Evolutionary conservation across 2,113 vertebrate species (phyloP).

Genomic region (Myocastor coypus): DNA sequence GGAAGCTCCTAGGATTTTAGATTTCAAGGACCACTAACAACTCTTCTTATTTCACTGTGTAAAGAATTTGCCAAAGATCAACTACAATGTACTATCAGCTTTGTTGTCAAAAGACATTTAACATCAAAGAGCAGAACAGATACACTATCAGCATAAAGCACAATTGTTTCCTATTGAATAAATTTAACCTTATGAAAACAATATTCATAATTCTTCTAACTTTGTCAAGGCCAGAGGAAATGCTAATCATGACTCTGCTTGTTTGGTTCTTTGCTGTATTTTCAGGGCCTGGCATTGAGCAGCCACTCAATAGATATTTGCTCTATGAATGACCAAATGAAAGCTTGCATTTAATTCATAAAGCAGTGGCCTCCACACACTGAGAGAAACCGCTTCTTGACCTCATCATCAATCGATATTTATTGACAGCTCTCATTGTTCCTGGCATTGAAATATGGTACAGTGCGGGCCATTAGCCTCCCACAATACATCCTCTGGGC

Average conservation of each 20-base stretch:
- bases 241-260: background rate
- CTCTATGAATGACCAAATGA: conserved; percentile 35
- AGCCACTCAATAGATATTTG: conserved; percentile 57
- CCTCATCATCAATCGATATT: conserved; percentile 36
- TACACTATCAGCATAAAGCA: background rate
- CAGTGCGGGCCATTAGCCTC: conserved; percentile 57
- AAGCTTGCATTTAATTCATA: conserved; percentile 52
- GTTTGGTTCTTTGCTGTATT: background rate
- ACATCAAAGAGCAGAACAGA: background rate
- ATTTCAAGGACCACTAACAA: background rate
- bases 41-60: conserved; percentile 19
- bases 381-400: conserved; percentile 16
- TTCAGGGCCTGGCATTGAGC: background rate
- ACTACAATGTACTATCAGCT: background rate
- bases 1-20: background rate
- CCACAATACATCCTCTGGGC: conserved; percentile 20
- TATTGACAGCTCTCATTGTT: conserved; percentile 52
- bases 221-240: background rate
- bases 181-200: conserved; percentile 41
- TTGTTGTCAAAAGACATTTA: background rate
- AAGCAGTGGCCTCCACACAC: conserved; percentile 31
- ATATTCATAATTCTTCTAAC: background rate
- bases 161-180: conserved; percentile 2
- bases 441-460: conserved; percentile 46
- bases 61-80: conserved; percentile 32